Percentiles rank a stretch among this genome's conserved stretches.
These are phyloP conservation scores for Eilema sororculum DNA, from an alignment of 2,888 invertebrate species.

Conservation along the genomic window DNA sequence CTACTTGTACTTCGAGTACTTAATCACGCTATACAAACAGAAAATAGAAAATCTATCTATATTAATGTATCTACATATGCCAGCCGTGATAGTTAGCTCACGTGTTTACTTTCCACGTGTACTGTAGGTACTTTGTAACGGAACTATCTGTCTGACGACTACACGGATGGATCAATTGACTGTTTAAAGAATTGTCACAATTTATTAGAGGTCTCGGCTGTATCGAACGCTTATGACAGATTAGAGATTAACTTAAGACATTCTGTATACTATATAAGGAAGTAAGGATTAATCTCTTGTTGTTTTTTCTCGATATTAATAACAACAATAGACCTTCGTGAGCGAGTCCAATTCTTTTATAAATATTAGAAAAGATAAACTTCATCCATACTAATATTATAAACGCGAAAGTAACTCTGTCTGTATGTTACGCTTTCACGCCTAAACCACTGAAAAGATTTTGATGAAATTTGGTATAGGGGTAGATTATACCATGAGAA, in stretches of 20 bases:
- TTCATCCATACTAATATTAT: too few relatives aligned
- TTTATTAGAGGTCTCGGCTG: neutral
- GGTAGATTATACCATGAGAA: too few relatives aligned
- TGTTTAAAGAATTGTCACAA: neutral
- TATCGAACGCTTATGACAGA: neutral
- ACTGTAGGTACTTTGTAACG: neutral
- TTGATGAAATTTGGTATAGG: too few relatives aligned
- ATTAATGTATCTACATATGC: neutral
- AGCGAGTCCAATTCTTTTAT: too few relatives aligned
- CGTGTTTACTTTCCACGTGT: neutral
- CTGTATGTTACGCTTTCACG: too few relatives aligned
- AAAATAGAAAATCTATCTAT: neutral
- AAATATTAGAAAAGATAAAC: too few relatives aligned
- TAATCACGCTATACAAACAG: neutral
- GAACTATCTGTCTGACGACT: neutral
- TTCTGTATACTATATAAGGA: neutral
- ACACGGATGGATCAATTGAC: conserved; percentile 6
- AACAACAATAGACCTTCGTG: too few relatives aligned
- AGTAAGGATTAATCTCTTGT: too few relatives aligned
- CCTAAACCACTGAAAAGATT: too few relatives aligned
- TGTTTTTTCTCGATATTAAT: too few relatives aligned
- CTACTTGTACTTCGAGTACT: too few relatives aligned
- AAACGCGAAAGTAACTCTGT: too few relatives aligned
- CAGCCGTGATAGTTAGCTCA: neutral
- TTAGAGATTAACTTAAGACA: neutral